Evolutionary conservation across 2,113 vertebrate species (phyloP).

Genomic region (Gila orcuttii): DNA sequence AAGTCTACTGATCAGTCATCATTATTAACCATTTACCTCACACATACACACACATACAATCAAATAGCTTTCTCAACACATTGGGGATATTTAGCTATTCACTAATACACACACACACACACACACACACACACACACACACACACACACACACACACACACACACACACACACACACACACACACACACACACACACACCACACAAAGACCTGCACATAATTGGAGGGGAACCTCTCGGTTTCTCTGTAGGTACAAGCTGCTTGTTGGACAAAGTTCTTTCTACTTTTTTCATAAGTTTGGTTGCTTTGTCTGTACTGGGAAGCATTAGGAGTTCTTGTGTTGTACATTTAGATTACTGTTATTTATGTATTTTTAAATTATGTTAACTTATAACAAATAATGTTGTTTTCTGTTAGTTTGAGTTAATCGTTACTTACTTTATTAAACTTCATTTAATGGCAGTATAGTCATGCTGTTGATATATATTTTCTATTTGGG

Average conservation of each 20-base stretch:
- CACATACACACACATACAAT: background rate
- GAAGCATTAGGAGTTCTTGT: slow-evolving; percentile 59
- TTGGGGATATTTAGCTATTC: too few relatives aligned
- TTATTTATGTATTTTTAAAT: slow-evolving; percentile 55
- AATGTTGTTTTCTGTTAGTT: slow-evolving; percentile 69
- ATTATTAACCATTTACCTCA: slow-evolving; percentile 48
- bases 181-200: background rate
- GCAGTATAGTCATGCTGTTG: slow-evolving; percentile 6
- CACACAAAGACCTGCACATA: slow-evolving; percentile 2
- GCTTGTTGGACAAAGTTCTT: slow-evolving; percentile 7
- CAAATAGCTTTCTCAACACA: background rate
- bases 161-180: background rate
- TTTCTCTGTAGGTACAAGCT: slow-evolving; percentile 24
- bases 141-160: background rate
- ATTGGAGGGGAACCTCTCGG: slow-evolving; percentile 10
- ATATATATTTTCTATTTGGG: slow-evolving; percentile 39
- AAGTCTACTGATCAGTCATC: slow-evolving; percentile 40
- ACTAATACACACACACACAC: background rate
- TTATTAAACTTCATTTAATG: slow-evolving; percentile 53
- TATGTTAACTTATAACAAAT: slow-evolving; percentile 45
- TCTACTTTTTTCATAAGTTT: slow-evolving; percentile 47
- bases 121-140: slow-evolving; percentile 13
- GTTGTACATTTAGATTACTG: slow-evolving; percentile 62
- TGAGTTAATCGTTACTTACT: slow-evolving; percentile 10
- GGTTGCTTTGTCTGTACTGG: slow-evolving; percentile 58